phyloP scores from a whole-genome alignment of 2,888 invertebrate genomes.

The Pterostichus niger region DNA sequence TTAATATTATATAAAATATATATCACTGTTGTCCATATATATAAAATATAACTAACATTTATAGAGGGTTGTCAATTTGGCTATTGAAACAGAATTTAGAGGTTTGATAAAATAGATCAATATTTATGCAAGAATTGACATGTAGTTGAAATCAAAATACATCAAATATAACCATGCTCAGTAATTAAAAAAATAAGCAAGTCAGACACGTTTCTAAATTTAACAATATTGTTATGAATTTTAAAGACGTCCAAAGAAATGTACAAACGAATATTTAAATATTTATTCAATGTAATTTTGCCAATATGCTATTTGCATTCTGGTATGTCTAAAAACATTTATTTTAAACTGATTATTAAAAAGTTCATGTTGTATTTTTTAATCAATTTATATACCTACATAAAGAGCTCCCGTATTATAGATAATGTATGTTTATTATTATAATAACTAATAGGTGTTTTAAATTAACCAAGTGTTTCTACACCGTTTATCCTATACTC shows the following conservation, averaged over 20 bases:
- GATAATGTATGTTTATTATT: constrained; percentile 38
- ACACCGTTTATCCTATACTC: neutral
- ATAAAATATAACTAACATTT: constrained; percentile 58
- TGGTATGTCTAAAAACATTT: constrained; percentile 22
- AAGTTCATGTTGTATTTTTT: constrained; percentile 52
- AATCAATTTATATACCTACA: constrained; percentile 55
- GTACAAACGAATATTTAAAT: constrained; percentile 61
- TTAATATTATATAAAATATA: constrained; percentile 64
- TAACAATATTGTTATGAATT: constrained; percentile 64
- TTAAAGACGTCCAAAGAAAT: constrained; percentile 65
- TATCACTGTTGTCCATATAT: constrained; percentile 67
- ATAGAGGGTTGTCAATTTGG: constrained; percentile 64
- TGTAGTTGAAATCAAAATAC: constrained; percentile 51
- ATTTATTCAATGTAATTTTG: constrained; percentile 59
- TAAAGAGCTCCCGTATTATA: constrained; percentile 27
- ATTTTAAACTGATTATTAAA: constrained; percentile 31
- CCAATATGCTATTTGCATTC: constrained; percentile 44
- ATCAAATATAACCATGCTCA: constrained; percentile 61
- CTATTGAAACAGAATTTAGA: constrained; percentile 60
- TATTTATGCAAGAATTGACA: constrained; percentile 50
- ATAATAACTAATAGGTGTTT: constrained; percentile 36
- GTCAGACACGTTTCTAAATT: constrained; percentile 57
- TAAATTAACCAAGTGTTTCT: constrained; percentile 9
- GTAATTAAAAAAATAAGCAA: constrained; percentile 44
- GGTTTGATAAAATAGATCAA: constrained; percentile 57